A percentile compares a stretch with the other conserved stretches of the same genome.
Evolutionary conservation across 2,888 invertebrate species (phyloP).

Genomic region (Orthosia cruda): DNA sequence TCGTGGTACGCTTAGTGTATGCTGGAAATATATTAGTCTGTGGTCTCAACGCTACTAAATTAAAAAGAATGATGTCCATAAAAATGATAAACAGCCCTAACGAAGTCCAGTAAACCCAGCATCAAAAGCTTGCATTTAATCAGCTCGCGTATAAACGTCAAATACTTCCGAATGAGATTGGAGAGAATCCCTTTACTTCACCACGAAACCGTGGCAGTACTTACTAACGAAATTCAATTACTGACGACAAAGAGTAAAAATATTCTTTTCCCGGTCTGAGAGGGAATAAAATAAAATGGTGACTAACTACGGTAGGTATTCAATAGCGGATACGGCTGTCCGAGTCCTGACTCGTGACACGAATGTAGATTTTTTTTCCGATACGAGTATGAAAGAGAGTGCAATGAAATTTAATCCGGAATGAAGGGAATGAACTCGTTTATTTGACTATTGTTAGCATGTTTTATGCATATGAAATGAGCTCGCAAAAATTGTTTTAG

Average conservation of each 20-base stretch:
- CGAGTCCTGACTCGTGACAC: slow-evolving; percentile 75
- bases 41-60: not conserved
- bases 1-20: too few species aligned
- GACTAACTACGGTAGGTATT: slow-evolving; percentile 78
- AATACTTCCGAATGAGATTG: slow-evolving; percentile 59
- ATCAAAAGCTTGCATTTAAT: slow-evolving; percentile 40
- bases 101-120: slow-evolving; percentile 36
- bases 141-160: slow-evolving; percentile 50
- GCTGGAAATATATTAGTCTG: not conserved
- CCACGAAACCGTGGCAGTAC: slow-evolving; percentile 73
- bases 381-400: slow-evolving; percentile 72
- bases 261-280: slow-evolving; percentile 74
- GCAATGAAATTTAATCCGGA: slow-evolving; percentile 69
- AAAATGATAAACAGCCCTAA: slow-evolving; percentile 35
- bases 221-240: slow-evolving; percentile 83
- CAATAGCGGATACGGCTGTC: slow-evolving; percentile 74
- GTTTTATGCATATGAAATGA: slow-evolving; percentile 42
- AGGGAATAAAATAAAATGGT: slow-evolving; percentile 80
- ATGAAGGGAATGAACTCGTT: slow-evolving; percentile 50
- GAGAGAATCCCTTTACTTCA: slow-evolving; percentile 65
- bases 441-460: slow-evolving; percentile 53
- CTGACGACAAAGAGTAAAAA: slow-evolving; percentile 83
- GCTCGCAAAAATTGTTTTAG: slow-evolving; percentile 10
- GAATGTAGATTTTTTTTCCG: slow-evolving; percentile 74
- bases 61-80: slow-evolving; percentile 8